Conservation (phyloP, 1,140 invertebrate species). For the Thrips palmi region DNA sequence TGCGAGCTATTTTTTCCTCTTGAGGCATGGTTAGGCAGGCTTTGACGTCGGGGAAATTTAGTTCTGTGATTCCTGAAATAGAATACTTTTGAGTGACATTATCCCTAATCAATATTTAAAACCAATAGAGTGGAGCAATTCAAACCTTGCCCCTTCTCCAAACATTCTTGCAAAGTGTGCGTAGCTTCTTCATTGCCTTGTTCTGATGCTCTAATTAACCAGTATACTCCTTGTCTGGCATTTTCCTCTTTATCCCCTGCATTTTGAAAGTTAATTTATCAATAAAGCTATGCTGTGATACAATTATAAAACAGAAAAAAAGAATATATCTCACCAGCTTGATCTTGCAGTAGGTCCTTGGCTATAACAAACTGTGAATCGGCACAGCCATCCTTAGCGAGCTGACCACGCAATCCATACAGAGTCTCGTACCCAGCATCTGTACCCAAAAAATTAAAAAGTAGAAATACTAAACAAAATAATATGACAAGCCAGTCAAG, state of each 20-base stretch:
- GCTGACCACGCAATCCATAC: too few relatives aligned
- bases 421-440: too few relatives aligned
- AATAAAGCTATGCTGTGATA: not conserved
- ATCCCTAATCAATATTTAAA: slow-evolving; percentile 6
- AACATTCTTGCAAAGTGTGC: slow-evolving; percentile 55
- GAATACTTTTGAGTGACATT: slow-evolving; percentile 2
- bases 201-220: slow-evolving; percentile 75
- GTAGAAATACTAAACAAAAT: too few relatives aligned
- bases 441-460: too few relatives aligned
- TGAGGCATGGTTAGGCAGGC: slow-evolving; percentile 62
- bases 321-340: slow-evolving; percentile 32
- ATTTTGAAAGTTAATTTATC: slow-evolving; percentile 22
- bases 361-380: slow-evolving; percentile 62
- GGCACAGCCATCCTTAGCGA: slow-evolving; percentile 62
- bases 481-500: too few relatives aligned
- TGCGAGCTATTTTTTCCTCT: slow-evolving; percentile 65
- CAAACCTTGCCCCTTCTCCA: slow-evolving; percentile 43
- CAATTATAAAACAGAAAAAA: not conserved
- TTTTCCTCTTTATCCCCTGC: slow-evolving; percentile 39
- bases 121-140: slow-evolving; percentile 6
- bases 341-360: slow-evolving; percentile 49
- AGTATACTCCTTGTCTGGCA: slow-evolving; percentile 54
- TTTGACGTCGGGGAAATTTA: slow-evolving; percentile 66
- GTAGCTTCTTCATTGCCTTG: slow-evolving; percentile 77
- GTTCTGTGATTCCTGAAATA: slow-evolving; percentile 47